phyloP scores from a whole-genome alignment of 2,888 invertebrate species.

The Axea sp. region DNA sequence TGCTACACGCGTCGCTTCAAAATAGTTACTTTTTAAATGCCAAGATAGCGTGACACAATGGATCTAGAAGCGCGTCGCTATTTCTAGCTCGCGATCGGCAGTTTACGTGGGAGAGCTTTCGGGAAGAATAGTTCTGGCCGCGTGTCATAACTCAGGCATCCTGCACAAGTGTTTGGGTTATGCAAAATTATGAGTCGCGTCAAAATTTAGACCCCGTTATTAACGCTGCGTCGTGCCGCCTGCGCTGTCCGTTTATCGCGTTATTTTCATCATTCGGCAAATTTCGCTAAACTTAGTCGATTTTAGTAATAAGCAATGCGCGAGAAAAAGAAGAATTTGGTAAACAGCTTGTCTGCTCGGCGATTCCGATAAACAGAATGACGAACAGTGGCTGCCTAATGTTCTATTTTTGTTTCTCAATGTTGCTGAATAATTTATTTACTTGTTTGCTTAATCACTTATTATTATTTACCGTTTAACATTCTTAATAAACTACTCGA shows the following conservation, averaged over 20 bases:
- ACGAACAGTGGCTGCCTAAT: too few relatives aligned
- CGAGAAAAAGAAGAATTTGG: too few relatives aligned
- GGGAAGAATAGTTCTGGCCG: slow-evolving; percentile 13
- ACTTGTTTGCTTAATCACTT: too few relatives aligned
- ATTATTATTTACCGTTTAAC: too few relatives aligned
- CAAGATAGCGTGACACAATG: slow-evolving; percentile 15
- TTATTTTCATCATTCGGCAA: slow-evolving; percentile 1
- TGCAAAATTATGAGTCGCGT: not conserved
- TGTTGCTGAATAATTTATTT: too few relatives aligned
- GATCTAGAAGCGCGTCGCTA: slow-evolving; percentile 15
- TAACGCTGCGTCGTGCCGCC: not conserved
- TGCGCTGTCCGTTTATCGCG: not conserved
- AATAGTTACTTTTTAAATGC: slow-evolving; percentile 34
- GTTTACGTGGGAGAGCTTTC: slow-evolving; percentile 38
- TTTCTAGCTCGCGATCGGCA: slow-evolving; percentile 7
- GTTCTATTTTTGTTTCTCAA: too few relatives aligned
- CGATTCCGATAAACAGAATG: too few relatives aligned
- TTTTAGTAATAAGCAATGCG: too few relatives aligned
- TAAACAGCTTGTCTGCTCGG: too few relatives aligned
- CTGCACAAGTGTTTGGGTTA: slow-evolving; percentile 7
- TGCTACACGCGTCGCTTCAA: not conserved
- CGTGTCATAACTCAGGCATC: slow-evolving; percentile 8
- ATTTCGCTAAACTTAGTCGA: too few relatives aligned
- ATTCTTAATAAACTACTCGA: too few relatives aligned
- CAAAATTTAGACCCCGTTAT: slow-evolving; percentile 7